phyloP scores from a whole-genome alignment of 1,140 invertebrate genomes.

The Nasonia vitripennis region DNA sequence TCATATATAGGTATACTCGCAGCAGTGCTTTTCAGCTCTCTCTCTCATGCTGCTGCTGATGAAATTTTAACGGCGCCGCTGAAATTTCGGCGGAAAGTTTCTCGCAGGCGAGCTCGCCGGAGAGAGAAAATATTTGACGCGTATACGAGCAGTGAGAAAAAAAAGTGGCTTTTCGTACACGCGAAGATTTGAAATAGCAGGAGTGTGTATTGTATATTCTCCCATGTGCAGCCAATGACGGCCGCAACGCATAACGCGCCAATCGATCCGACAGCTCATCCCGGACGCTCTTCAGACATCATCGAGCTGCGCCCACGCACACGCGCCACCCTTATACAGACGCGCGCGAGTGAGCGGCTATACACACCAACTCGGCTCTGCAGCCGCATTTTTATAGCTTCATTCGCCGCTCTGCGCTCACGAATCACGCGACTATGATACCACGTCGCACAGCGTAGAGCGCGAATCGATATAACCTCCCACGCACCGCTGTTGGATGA shows the following conservation, averaged over 20 bases:
- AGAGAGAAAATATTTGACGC: too few relatives aligned
- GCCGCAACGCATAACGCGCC: background rate
- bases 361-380: background rate
- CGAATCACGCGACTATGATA: background rate
- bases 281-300: background rate
- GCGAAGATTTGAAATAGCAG: too few relatives aligned
- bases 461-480: constrained; percentile 15
- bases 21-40: too few relatives aligned
- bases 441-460: background rate
- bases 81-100: too few relatives aligned
- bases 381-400: constrained; percentile 12
- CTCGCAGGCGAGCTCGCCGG: too few relatives aligned
- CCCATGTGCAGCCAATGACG: background rate
- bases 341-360: background rate
- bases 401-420: background rate
- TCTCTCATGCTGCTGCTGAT: too few relatives aligned
- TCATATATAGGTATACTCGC: background rate
- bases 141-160: too few relatives aligned
- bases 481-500: too few relatives aligned
- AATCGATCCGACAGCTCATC: background rate
- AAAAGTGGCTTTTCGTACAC: too few relatives aligned
- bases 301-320: background rate
- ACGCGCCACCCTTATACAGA: background rate
- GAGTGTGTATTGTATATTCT: too few relatives aligned
- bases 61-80: too few relatives aligned